A percentile compares a stretch with the other conserved stretches of the same genome.
Evolutionary conservation across 1,140 invertebrate species (phyloP).

Genomic region (Batillaria attramentaria): DNA sequence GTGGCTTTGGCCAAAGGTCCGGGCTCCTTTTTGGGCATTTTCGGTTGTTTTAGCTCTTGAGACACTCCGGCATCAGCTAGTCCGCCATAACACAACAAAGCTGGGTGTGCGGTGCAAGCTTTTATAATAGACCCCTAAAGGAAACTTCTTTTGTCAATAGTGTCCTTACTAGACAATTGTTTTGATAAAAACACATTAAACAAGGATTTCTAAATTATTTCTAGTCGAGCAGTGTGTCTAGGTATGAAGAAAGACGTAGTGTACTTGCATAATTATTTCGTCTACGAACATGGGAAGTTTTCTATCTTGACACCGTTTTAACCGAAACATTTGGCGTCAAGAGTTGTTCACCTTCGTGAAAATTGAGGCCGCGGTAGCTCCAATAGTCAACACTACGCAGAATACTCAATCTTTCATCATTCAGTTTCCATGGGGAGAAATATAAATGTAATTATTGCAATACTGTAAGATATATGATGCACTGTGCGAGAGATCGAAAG

Average conservation of each 20-base stretch:
- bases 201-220: background rate
- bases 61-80: background rate
- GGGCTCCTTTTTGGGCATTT: constrained; percentile 48
- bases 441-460: no score
- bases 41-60: background rate
- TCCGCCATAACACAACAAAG: constrained; percentile 27
- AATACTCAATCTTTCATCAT: no score
- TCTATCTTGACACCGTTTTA: no score
- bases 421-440: no score
- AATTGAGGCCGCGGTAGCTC: no score
- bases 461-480: no score
- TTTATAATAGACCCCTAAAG: background rate
- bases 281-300: background rate
- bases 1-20: constrained; percentile 56
- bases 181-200: background rate
- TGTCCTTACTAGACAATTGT: background rate
- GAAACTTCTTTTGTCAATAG: background rate
- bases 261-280: background rate
- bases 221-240: no score
- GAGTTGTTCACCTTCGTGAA: no score
- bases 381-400: no score
- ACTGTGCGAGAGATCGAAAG: no score
- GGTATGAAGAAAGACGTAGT: background rate
- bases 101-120: constrained; percentile 10
- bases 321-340: no score